phyloP scores from a whole-genome alignment of 2,113 vertebrate genomes.

The Megaptera novaeangliae region DNA sequence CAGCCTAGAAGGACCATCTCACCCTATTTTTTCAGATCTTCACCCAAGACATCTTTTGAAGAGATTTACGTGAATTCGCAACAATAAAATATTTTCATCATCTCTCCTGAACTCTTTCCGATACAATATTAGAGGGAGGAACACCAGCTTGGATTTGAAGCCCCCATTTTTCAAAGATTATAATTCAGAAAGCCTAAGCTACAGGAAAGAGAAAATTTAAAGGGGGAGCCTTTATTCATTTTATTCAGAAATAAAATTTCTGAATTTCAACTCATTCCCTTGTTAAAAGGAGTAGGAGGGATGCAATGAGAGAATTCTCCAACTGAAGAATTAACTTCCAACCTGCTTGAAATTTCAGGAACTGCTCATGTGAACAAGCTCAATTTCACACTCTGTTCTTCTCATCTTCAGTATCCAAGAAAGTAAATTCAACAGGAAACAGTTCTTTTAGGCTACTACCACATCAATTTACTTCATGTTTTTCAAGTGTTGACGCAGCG shows the following conservation, averaged over 20 bases:
- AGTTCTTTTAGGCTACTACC: constrained; percentile 35
- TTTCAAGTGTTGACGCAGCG: neutral
- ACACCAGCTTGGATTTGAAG: neutral
- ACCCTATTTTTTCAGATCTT: neutral
- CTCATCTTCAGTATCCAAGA: constrained; percentile 45
- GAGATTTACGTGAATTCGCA: neutral
- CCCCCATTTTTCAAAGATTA: neutral
- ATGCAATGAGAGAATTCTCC: neutral
- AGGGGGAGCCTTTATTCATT: neutral
- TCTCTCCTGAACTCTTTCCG: neutral
- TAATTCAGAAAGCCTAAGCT: neutral
- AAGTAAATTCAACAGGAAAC: constrained; percentile 48
- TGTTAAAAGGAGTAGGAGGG: neutral
- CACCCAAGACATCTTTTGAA: neutral
- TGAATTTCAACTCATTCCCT: constrained; percentile 15
- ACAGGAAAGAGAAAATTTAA: neutral
- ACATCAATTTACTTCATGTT: constrained; percentile 39
- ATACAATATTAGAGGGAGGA: neutral
- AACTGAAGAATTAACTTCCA: constrained; percentile 46
- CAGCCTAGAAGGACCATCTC: neutral
- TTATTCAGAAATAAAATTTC: neutral
- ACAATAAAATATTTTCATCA: neutral
- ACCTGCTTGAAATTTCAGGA: constrained; percentile 25
- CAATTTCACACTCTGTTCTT: constrained; percentile 58
- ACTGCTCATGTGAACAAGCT: constrained; percentile 37